Evolutionary conservation across 2,888 invertebrate genomes (phyloP).

Genomic region (Nasonia oneida): DNA sequence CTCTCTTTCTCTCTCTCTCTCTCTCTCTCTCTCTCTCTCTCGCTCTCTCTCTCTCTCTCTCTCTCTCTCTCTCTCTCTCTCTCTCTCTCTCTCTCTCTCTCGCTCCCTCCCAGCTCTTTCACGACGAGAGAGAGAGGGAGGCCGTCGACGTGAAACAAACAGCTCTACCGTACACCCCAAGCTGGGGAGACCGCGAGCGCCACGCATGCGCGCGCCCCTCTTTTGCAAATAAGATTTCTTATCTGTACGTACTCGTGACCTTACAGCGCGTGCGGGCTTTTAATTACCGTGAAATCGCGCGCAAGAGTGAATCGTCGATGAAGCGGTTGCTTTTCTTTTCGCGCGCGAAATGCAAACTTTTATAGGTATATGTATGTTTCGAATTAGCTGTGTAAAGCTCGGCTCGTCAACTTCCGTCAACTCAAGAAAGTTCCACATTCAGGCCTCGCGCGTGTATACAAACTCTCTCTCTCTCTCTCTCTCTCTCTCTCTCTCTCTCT

Average conservation of each 20-base stretch:
- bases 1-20: neutral
- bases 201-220: constrained; percentile 41
- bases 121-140: neutral
- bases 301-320: neutral
- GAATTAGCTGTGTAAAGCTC: neutral
- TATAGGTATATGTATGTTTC: neutral
- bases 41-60: neutral
- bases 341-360: no score
- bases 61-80: neutral
- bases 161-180: no score
- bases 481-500: no score
- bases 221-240: constrained; percentile 57
- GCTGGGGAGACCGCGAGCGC: constrained; percentile 26
- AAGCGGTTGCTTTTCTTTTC: neutral
- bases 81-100: no score
- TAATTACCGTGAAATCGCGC: constrained; percentile 34
- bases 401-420: neutral
- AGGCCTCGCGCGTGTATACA: neutral
- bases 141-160: constrained; percentile 2
- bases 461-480: no score
- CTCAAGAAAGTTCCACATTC: neutral
- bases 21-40: no score
- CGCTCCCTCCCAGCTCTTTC: neutral
- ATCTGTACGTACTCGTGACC: constrained; percentile 28
- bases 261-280: constrained; percentile 35